Evolutionary conservation across 2,797 vertebrate species (phyloP), one percentile per base, ranked within the genome.

Genomic region (Notoglanidium macrostoma): DNA sequence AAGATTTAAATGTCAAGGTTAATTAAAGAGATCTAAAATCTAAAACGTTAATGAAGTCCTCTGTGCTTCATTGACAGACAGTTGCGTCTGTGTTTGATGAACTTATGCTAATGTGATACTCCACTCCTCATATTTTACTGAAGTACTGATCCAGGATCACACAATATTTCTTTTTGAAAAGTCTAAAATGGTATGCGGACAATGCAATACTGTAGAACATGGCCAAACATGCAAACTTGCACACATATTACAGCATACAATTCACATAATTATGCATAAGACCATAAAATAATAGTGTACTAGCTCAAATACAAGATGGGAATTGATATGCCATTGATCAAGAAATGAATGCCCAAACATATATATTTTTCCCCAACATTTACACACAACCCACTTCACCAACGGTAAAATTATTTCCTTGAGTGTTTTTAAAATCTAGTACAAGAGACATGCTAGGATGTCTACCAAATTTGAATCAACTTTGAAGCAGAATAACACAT

Each of bases 131-230:
- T 26, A 49, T 74, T 74, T 74, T 74, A 40, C 44, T 49, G 44
- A 74, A 74, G 21, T 26, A 74, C 23, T 10, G 19, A 72, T 72
- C 68, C 68, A 3, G 17, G 35, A 44, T 44, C 68, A 72, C 32
- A 21, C 65, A 35, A 40, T 19, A 70, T 17, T 17, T 7, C 4
- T 70, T 67, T 9, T 40, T 35, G 2, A 70, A 70, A 35, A 5
- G 67, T 49, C 3, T n/a, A 74, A 49, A 9, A 76, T 49, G 19
- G 17, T 55, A 17, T 96, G 95, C 95, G 97, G 96, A 98, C 96
- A 97, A 96, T n/a, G 96, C 92, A 94, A 97, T 92, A 96, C 95
- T 92, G 95, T 92, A 96, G 92, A 96, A 95, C 93, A 95, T 93
- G 94, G 19, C 67, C 32, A 68, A 32, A 68, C 65, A 68, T 40